These are phyloP conservation scores for Meloidogyne exigua DNA, from an alignment of 1,140 invertebrate genomes.

Conservation along the genomic window DNA sequence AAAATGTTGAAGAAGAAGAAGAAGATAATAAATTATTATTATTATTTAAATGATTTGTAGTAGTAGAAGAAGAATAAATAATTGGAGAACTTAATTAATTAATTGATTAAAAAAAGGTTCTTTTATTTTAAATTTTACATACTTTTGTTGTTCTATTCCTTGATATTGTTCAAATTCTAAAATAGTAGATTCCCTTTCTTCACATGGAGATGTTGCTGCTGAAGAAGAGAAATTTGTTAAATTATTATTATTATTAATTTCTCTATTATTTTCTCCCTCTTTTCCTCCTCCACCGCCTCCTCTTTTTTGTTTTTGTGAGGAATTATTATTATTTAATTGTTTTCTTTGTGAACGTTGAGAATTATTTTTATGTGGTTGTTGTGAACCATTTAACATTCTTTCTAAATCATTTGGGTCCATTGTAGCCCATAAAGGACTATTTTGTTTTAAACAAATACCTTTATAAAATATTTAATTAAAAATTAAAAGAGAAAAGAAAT, in stretches of 20 bases:
- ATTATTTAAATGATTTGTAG: neutral
- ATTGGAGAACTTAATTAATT: conserved; percentile 1
- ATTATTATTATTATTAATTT: neutral
- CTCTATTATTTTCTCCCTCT: neutral
- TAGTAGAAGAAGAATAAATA: neutral
- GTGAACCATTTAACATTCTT: conserved; percentile 29
- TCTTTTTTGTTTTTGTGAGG: neutral
- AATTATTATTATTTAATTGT: neutral
- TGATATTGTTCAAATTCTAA: neutral
- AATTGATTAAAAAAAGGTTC: neutral
- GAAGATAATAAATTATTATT: neutral
- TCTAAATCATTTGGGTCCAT: conserved; percentile 29
- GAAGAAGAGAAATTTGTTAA: neutral
- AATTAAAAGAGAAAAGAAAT: conserved; percentile 9
- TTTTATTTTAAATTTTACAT: too few species aligned
- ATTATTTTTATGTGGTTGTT: conserved; percentile 6
- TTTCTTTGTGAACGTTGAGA: conserved; percentile 3
- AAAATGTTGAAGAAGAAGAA: neutral
- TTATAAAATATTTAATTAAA: conserved; percentile 4
- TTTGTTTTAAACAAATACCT: conserved; percentile 49
- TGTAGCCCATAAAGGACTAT: conserved; percentile 25
- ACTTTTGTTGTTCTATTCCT: neutral
- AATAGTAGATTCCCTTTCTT: neutral
- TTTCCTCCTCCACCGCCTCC: neutral
- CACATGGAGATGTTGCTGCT: neutral